These are phyloP conservation scores for Crypturellus tataupa DNA, from an alignment of 2,797 vertebrate genomes.

Conservation along the genomic window DNA sequence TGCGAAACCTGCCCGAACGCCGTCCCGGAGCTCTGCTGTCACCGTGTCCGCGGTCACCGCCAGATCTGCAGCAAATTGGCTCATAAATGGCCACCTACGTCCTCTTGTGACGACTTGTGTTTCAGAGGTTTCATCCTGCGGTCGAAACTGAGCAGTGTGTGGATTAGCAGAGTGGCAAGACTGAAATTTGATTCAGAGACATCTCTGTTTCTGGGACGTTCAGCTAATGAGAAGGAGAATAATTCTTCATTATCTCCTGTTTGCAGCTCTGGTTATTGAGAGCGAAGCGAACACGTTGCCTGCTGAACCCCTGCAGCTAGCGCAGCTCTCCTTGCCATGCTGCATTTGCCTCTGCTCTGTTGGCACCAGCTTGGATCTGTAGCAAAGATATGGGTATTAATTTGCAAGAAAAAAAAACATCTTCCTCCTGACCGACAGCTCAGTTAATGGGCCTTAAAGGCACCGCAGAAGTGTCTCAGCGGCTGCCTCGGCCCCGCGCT, in stretches of 20 bases:
- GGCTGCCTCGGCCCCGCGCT: neutral
- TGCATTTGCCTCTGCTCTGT: slow-evolving; percentile 2
- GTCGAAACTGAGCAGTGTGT: neutral
- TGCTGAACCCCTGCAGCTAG: neutral
- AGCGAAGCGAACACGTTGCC: neutral
- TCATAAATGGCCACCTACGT: fast-evolving
- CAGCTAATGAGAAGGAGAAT: neutral
- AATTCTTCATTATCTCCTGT: fast-evolving
- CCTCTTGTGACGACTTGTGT: neutral
- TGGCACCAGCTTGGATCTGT: neutral
- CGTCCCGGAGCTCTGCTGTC: neutral
- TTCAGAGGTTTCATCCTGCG: neutral
- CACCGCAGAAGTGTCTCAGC: neutral
- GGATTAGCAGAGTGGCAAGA: neutral
- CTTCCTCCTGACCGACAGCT: neutral
- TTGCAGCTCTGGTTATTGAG: neutral
- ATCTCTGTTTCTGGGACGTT: neutral
- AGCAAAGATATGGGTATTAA: neutral
- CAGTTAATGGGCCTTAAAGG: neutral
- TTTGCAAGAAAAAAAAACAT: neutral
- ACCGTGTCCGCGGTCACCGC: fast-evolving
- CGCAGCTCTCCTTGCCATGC: neutral
- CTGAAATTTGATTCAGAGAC: neutral
- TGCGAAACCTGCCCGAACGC: neutral
- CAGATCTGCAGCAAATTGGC: neutral